Percentiles rank a stretch among this genome's conserved stretches.
Conservation (phyloP, 2,888 invertebrate genomes). For the Drosophila siamana region DNA sequence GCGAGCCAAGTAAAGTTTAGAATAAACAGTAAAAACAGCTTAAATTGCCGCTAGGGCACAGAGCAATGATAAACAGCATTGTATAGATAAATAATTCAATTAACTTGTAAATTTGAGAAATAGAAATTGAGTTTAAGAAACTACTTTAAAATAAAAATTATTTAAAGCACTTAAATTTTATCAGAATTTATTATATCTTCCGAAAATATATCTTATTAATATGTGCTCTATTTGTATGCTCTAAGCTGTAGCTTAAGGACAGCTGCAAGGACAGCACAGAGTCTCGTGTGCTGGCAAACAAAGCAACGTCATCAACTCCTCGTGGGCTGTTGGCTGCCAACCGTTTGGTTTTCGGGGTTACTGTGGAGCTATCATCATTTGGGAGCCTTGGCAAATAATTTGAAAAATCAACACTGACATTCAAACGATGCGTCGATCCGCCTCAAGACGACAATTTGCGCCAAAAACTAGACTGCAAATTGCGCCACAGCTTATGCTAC, state of each 20-base stretch:
- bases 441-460: constrained; percentile 65
- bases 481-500: constrained; percentile 60
- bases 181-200: too few relatives aligned
- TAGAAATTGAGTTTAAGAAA: too few relatives aligned
- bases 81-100: constrained; percentile 4
- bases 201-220: too few relatives aligned
- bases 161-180: too few relatives aligned
- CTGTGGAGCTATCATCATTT: constrained; percentile 61
- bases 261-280: constrained; percentile 3
- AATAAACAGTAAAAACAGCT: constrained; percentile 66
- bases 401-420: constrained; percentile 79
- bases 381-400: constrained; percentile 79
- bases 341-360: not conserved
- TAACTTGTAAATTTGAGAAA: too few relatives aligned
- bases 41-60: constrained; percentile 48
- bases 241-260: constrained; percentile 10
- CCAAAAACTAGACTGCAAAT: constrained; percentile 54
- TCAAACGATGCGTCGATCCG: constrained; percentile 43
- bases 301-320: constrained; percentile 66
- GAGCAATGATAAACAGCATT: constrained; percentile 11
- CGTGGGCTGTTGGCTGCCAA: constrained; percentile 7
- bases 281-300: constrained; percentile 47
- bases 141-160: too few relatives aligned
- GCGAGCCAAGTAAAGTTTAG: constrained; percentile 64
- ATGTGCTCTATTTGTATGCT: constrained; percentile 1